phyloP scores from a whole-genome alignment of 37 sponge, comb jelly and placozoan species.

The Diacarnus erythraeanus region DNA sequence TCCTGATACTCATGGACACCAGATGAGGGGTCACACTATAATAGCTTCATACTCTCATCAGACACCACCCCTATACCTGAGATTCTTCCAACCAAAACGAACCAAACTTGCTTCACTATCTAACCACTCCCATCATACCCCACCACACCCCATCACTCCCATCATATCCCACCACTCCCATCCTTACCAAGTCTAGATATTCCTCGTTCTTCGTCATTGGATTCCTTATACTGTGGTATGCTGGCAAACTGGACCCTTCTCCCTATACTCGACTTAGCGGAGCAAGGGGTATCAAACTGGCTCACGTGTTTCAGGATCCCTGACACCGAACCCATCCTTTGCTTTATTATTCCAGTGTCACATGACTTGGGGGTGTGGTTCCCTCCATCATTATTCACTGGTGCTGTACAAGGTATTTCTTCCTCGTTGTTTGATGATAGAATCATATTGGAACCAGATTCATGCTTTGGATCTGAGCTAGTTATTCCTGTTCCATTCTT shows the following conservation, averaged over 20 bases:
- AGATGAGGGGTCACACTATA: too few relatives aligned
- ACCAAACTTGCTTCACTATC: too few relatives aligned
- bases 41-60: too few relatives aligned
- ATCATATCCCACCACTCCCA: too few relatives aligned
- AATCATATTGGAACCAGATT: neutral
- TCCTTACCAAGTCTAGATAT: too few relatives aligned
- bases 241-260: conserved; percentile 49
- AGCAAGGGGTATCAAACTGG: conserved; percentile 59
- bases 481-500: neutral
- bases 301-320: conserved; percentile 62
- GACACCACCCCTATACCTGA: too few relatives aligned
- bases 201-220: too few relatives aligned
- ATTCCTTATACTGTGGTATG: neutral
- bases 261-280: conserved; percentile 14
- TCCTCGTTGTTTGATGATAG: too few relatives aligned
- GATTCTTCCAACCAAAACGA: too few relatives aligned
- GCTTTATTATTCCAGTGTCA: neutral
- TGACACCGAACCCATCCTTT: neutral
- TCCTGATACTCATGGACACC: too few relatives aligned
- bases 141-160: too few relatives aligned
- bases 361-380: neutral
- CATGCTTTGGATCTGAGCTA: neutral
- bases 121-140: too few relatives aligned
- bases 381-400: neutral
- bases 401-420: neutral